phyloP scores from a whole-genome alignment of 2,113 vertebrate species.

The Emberiza fucata region DNA sequence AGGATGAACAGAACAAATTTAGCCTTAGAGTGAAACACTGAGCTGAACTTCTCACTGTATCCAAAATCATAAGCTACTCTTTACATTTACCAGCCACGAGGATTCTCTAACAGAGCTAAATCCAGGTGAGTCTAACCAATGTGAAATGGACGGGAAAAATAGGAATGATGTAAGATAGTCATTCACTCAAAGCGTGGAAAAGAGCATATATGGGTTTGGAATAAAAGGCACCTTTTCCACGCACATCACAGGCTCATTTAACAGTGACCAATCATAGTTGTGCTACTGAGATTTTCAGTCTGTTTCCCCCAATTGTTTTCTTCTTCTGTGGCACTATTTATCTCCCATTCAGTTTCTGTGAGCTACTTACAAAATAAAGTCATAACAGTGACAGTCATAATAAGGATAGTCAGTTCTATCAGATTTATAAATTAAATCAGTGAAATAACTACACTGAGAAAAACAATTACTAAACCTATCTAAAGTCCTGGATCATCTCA shows the following conservation, averaged over 20 bases:
- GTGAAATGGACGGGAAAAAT: neutral
- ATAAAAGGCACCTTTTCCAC: neutral
- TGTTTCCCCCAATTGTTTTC: neutral
- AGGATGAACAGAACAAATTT: neutral
- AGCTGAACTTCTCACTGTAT: neutral
- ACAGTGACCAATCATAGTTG: neutral
- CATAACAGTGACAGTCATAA: neutral
- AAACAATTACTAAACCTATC: neutral
- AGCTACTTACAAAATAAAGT: neutral
- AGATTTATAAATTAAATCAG: neutral
- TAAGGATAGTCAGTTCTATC: neutral
- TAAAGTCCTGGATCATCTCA: neutral
- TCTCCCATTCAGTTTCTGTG: neutral
- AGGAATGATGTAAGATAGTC: neutral
- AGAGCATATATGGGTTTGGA: rapidly evolving
- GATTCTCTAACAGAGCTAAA: neutral
- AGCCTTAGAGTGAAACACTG: neutral
- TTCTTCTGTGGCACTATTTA: neutral
- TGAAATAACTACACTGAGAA: neutral
- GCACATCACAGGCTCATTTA: neutral
- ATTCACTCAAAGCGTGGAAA: neutral
- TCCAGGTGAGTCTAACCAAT: neutral
- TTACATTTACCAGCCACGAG: neutral
- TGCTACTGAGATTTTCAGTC: neutral
- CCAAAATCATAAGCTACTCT: neutral